These are phyloP conservation scores for Moxostoma hubbsi DNA, from an alignment of 2,797 vertebrate species.

Conservation along the genomic window DNA sequence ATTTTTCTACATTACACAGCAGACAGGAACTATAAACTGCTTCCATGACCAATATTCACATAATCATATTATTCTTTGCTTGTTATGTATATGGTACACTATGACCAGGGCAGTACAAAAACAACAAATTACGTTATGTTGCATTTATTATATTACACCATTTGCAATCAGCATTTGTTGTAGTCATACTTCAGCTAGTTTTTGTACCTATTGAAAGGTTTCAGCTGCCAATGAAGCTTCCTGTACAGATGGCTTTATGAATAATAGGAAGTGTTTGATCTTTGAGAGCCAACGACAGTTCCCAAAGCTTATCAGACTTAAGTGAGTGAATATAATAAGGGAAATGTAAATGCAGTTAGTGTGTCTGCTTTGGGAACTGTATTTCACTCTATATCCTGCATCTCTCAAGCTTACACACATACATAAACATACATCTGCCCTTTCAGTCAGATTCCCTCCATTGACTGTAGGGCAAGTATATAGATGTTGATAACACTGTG, in stretches of 20 bases:
- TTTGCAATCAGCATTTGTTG: slow-evolving; percentile 2
- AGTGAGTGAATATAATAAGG: slow-evolving; percentile 72
- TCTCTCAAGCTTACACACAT: slow-evolving; percentile 17
- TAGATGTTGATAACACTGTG: too few relatives aligned
- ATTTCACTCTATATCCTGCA: slow-evolving; percentile 9
- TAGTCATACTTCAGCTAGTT: slow-evolving; percentile 22
- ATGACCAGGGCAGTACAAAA: not conserved
- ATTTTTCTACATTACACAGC: slow-evolving; percentile 15
- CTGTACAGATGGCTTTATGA: slow-evolving; percentile 47
- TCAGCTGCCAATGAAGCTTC: slow-evolving; percentile 41
- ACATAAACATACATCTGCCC: not conserved
- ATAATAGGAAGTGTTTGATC: slow-evolving; percentile 64
- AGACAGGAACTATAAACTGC: not conserved
- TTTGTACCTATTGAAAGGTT: slow-evolving; percentile 38
- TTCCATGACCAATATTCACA: not conserved
- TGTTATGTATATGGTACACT: not conserved
- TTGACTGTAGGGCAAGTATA: too few relatives aligned
- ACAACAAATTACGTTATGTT: slow-evolving; percentile 25
- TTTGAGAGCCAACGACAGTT: slow-evolving; percentile 61
- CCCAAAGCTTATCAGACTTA: slow-evolving; percentile 67
- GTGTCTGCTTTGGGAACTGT: slow-evolving; percentile 30
- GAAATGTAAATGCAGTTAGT: slow-evolving; percentile 70
- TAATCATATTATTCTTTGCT: slow-evolving; percentile 18
- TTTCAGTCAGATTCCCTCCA: not conserved
- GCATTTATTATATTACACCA: slow-evolving; percentile 22